A percentile compares a stretch with the other conserved stretches of the same genome.
Evolutionary conservation across 2,113 vertebrate species (phyloP).

Genomic region (Irena cyanogastra): DNA sequence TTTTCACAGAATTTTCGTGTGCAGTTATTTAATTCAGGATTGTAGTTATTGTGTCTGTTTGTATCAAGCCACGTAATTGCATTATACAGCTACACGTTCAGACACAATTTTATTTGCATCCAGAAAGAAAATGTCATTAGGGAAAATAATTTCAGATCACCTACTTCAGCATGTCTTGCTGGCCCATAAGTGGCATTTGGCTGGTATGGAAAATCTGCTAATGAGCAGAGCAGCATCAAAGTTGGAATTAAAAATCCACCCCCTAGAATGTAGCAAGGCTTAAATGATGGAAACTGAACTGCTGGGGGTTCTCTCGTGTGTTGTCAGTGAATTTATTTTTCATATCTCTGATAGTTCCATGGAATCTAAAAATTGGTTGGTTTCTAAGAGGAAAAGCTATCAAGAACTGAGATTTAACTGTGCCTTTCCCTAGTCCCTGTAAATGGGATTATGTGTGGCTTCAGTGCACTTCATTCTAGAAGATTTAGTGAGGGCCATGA

Average conservation of each 20-base stretch:
- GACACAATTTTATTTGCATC: neutral
- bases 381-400: neutral
- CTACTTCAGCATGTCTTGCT: neutral
- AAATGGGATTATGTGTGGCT: neutral
- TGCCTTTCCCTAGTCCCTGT: neutral
- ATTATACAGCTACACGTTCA: neutral
- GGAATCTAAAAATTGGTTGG: neutral
- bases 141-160: constrained; percentile 2
- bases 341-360: neutral
- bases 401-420: neutral
- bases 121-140: neutral
- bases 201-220: neutral
- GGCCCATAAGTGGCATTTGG: neutral
- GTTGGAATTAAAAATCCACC: neutral
- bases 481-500: neutral
- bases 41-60: neutral
- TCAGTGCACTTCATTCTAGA: neutral
- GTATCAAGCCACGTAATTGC: neutral
- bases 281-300: neutral
- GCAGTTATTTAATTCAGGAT: neutral
- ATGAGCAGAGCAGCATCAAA: neutral
- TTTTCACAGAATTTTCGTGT: neutral
- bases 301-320: neutral
- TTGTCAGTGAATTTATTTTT: neutral
- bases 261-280: neutral